These are phyloP conservation scores for Dasyurus viverrinus DNA, from an alignment of 2,113 vertebrate genomes.

Conservation along the genomic window DNA sequence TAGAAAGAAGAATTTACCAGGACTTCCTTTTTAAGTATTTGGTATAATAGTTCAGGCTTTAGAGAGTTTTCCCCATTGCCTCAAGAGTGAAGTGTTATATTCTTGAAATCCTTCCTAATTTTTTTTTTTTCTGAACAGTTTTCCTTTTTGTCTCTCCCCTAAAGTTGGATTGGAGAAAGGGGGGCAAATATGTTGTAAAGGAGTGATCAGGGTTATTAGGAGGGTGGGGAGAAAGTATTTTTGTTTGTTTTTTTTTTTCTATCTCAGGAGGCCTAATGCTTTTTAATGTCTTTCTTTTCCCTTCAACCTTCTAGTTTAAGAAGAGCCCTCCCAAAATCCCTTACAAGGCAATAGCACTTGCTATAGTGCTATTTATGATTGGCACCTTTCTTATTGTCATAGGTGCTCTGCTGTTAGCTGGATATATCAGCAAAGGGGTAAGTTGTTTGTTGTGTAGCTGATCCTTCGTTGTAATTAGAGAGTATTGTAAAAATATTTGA, in stretches of 20 bases:
- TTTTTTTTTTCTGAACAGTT: not conserved
- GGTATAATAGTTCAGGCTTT: not conserved
- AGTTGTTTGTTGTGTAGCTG: slow-evolving; percentile 73
- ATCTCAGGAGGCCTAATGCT: not conserved
- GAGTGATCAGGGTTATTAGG: not conserved
- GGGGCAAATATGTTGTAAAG: not conserved
- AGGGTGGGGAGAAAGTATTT: not conserved
- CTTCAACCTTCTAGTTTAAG: slow-evolving; percentile 89
- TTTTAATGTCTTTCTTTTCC: slow-evolving; percentile 33
- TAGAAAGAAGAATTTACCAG: not conserved
- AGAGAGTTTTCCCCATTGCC: not conserved
- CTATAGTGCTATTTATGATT: slow-evolving; percentile 93
- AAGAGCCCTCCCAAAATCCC: slow-evolving; percentile 97
- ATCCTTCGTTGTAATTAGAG: rapidly evolving
- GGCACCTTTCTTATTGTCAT: slow-evolving; percentile 95
- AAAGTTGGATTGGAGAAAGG: not conserved
- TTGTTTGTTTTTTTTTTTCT: not conserved
- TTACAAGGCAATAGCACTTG: slow-evolving; percentile 96
- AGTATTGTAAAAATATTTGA: not conserved
- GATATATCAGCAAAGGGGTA: slow-evolving; percentile 94
- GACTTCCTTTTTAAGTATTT: not conserved
- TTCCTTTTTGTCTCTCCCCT: slow-evolving; percentile 6
- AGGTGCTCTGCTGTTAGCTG: slow-evolving; percentile 93
- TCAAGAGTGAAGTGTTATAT: not conserved
- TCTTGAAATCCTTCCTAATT: not conserved